Evolutionary conservation across 2,797 vertebrate species (phyloP).

Genomic region (Denticeps clupeoides): DNA sequence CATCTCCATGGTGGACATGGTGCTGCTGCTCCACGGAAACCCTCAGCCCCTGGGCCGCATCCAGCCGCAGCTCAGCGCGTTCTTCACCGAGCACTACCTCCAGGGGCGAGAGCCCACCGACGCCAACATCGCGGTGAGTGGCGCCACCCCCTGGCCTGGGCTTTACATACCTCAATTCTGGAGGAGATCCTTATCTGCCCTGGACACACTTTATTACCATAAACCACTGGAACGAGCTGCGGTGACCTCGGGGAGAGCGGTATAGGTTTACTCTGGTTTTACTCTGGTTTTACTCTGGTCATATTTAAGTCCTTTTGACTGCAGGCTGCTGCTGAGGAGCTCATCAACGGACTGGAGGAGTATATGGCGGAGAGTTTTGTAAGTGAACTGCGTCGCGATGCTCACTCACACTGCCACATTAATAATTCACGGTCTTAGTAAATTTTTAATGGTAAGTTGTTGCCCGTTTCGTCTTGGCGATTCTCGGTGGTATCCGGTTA

Average conservation of each 20-base stretch:
- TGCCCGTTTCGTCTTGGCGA: no score
- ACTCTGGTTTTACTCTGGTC: no score
- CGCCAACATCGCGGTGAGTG: conserved; percentile 72
- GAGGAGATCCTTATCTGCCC: no score
- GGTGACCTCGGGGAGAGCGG: no score
- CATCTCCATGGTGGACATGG: conserved; percentile 87
- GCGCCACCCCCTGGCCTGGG: no score
- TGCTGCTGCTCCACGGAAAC: conserved; percentile 83
- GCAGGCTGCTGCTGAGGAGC: conserved; percentile 67
- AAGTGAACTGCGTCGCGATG: conserved; percentile 39
- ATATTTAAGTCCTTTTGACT: conserved; percentile 1
- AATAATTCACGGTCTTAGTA: no score
- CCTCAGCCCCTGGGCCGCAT: conserved; percentile 80
- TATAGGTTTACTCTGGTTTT: no score
- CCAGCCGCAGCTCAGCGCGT: conserved; percentile 75
- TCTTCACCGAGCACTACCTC: conserved; percentile 83
- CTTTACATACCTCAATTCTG: no score
- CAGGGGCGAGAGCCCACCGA: conserved; percentile 72
- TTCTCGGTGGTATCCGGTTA: no score
- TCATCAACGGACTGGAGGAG: conserved; percentile 76
- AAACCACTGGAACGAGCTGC: no score
- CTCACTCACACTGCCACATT: not conserved
- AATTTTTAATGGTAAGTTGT: no score
- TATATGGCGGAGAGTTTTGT: conserved; percentile 86
- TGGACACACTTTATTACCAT: no score